Evolutionary conservation across 2,113 vertebrate genomes (phyloP), one percentile per base, ranked within the genome.

Genomic region (Takifugu bimaculatus): DNA sequence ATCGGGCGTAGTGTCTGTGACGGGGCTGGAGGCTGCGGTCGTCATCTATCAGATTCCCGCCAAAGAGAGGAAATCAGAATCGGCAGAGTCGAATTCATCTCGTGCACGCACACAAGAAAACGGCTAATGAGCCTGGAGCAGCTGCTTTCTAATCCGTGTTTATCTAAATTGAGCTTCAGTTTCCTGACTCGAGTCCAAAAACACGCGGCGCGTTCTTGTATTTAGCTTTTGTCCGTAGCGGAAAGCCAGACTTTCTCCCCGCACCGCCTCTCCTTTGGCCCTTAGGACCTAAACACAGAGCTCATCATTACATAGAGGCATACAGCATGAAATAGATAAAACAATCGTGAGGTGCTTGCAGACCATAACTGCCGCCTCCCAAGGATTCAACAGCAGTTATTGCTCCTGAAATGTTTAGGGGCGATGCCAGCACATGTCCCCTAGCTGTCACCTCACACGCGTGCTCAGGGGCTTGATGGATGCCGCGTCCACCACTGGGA

Each of bases 301-400:
- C 60, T 64, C 57, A 74, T 83, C 70, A 70, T 85, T 78, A 86
- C 52, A 69, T 63, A 27, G 61, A 72, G 67, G 67, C 75, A 79
- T 12, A 48, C 63, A 86, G 75, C 82, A 85, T 79, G 63, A 86
- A 84, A 83, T 82, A 78, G 78, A 84, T 74, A 64, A 71, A 78
- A 76, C 72, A 81, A 72, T 51, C 62, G 53, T 47, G 63, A 47
- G 43, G 75, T 49, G 57, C 71, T 51, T 52, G 62, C 65, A 60
- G 69, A 76, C 59, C 71, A 71, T 71, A 64, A 67, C 73, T 70
- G 57, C 63, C 77, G 69, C 60, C 71, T 65, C 26, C 51, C 48
- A 20, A 75, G 48, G 53, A 50, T 76, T 75, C 55, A 61, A 63
- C 74, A 67, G 68, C 74, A 78, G 60, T 75, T 62, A 72, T 66